phyloP scores from a whole-genome alignment of 1,140 invertebrate species.

The Drosophila chauvacae region DNA sequence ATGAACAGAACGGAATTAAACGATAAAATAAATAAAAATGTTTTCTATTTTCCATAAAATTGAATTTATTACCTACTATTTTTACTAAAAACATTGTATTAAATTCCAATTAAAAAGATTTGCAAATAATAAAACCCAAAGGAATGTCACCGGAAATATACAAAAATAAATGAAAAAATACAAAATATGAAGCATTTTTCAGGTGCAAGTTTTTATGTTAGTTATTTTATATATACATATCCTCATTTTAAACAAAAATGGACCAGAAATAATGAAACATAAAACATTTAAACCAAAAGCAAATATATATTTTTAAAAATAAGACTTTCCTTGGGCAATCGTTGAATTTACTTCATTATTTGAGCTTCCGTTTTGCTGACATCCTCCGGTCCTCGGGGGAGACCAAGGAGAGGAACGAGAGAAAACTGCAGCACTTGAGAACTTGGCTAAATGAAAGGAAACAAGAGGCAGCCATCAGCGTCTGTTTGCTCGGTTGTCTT shows the following conservation, averaged over 20 bases:
- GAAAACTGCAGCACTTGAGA: slow-evolving; percentile 50
- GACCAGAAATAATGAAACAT: not conserved
- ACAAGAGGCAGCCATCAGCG: slow-evolving; percentile 69
- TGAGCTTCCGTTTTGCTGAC: slow-evolving; percentile 19
- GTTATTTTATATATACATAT: not conserved
- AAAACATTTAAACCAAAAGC: not conserved
- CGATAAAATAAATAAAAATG: not conserved
- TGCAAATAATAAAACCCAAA: not conserved
- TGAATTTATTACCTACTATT: not conserved
- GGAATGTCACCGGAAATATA: slow-evolving; percentile 2
- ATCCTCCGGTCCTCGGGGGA: slow-evolving; percentile 3
- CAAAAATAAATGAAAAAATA: not conserved
- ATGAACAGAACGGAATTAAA: no score
- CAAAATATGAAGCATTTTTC: not conserved
- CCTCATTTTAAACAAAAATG: not conserved
- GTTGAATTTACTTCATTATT: slow-evolving; percentile 20
- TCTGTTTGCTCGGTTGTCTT: slow-evolving; percentile 45
- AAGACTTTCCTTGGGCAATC: slow-evolving; percentile 14
- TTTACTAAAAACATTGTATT: not conserved
- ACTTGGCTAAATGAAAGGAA: slow-evolving; percentile 58
- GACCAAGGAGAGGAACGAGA: not conserved
- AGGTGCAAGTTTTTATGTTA: not conserved
- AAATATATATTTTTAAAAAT: not conserved
- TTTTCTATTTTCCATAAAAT: not conserved
- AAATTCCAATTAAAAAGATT: not conserved